These are phyloP conservation scores for Sparidentex hasta DNA, from an alignment of 2,797 vertebrate genomes.

Conservation along the genomic window DNA sequence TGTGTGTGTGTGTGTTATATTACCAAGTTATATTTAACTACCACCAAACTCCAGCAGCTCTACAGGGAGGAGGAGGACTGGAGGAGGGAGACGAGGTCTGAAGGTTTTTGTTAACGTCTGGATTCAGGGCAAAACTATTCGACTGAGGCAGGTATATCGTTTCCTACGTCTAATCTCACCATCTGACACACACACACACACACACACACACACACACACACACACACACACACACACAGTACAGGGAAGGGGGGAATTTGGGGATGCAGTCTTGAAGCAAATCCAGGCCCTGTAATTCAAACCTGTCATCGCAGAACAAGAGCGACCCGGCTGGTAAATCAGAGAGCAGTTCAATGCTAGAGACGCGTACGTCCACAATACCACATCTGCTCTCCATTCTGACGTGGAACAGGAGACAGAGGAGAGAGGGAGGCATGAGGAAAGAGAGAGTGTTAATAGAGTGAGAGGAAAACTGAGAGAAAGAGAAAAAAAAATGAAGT, in stretches of 20 bases:
- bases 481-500: neutral
- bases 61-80: neutral
- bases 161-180: slow-evolving; percentile 45
- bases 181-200: slow-evolving; percentile 34
- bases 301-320: slow-evolving; percentile 72
- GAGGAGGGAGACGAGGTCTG: slow-evolving; percentile 10
- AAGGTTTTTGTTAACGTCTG: slow-evolving; percentile 35
- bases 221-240: slow-evolving; percentile 26
- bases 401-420: slow-evolving; percentile 35
- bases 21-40: neutral
- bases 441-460: slow-evolving; percentile 54
- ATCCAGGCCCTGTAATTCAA: slow-evolving; percentile 66
- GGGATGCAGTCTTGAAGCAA: slow-evolving; percentile 33
- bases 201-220: slow-evolving; percentile 25
- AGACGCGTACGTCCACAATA: slow-evolving; percentile 26
- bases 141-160: slow-evolving; percentile 52
- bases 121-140: slow-evolving; percentile 30
- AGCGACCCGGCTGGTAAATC: slow-evolving; percentile 77
- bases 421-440: slow-evolving; percentile 17
- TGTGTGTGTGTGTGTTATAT: neutral
- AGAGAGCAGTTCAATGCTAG: slow-evolving; percentile 52
- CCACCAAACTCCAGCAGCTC: slow-evolving; percentile 5
- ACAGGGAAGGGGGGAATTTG: slow-evolving; percentile 38
- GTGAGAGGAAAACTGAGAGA: slow-evolving; percentile 45
- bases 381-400: slow-evolving; percentile 78